Percentiles rank a stretch among this genome's conserved stretches.
These are phyloP conservation scores for Agonopterix subpropinquella DNA, from an alignment of 2,888 invertebrate species.

Conservation along the genomic window DNA sequence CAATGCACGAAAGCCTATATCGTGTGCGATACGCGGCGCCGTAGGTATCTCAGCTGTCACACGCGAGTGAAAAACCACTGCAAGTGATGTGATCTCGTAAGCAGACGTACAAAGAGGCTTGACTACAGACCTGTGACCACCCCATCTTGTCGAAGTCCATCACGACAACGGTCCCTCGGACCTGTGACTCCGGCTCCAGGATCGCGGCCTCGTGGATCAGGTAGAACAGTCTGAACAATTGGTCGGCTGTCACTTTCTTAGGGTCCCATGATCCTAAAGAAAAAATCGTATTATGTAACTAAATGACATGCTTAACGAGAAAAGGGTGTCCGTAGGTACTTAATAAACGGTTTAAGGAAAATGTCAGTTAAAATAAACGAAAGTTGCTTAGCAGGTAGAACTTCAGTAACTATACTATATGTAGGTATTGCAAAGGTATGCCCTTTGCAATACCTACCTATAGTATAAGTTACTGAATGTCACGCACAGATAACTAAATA, in stretches of 20 bases:
- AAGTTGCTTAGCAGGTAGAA: too few relatives aligned
- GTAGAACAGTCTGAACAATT: conserved; percentile 87
- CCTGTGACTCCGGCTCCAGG: conserved; percentile 79
- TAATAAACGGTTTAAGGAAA: too few relatives aligned
- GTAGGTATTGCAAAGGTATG: too few relatives aligned
- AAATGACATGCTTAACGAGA: not conserved
- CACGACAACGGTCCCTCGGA: conserved; percentile 86
- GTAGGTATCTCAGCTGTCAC: too few relatives aligned
- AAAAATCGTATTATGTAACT: not conserved
- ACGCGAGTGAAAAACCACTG: too few relatives aligned
- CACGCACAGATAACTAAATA: too few relatives aligned
- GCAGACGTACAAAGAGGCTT: not conserved
- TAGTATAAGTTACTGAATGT: too few relatives aligned
- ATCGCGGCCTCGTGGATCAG: conserved; percentile 87
- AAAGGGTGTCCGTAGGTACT: too few relatives aligned
- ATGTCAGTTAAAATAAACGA: too few relatives aligned
- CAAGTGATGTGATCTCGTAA: not conserved
- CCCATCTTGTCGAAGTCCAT: conserved; percentile 89
- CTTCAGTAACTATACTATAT: too few relatives aligned
- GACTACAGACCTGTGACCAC: conserved; percentile 79
- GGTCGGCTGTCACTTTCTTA: conserved; percentile 81
- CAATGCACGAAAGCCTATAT: too few relatives aligned
- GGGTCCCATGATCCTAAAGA: conserved; percentile 83
- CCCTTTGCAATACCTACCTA: too few relatives aligned
- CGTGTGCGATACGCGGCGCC: not conserved